phyloP scores from a whole-genome alignment of 2,888 invertebrate species.

The Venusia cambrica region DNA sequence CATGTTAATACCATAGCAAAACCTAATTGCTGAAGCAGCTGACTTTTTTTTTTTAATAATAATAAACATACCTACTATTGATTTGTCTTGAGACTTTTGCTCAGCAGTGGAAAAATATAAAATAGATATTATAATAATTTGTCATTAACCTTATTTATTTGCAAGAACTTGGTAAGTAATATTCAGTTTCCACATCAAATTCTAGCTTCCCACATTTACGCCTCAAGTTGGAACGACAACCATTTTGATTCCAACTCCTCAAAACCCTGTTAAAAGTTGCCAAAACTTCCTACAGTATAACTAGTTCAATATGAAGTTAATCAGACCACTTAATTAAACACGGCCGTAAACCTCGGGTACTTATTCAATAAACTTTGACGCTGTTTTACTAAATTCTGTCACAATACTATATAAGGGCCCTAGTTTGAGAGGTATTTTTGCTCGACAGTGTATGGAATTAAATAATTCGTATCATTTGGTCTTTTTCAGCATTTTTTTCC shows the following conservation, averaged over 20 bases:
- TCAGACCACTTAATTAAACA: conserved; percentile 37
- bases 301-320: conserved; percentile 32
- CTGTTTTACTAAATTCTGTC: conserved; percentile 47
- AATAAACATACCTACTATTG: no score
- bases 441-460: no score
- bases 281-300: conserved; percentile 27
- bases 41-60: no score
- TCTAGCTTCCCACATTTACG: conserved; percentile 17
- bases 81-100: no score
- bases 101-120: no score
- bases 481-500: no score
- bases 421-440: no score
- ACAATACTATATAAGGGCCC: conserved; percentile 42
- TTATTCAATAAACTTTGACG: conserved; percentile 42
- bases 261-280: conserved; percentile 27
- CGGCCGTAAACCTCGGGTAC: conserved; percentile 35
- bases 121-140: no score
- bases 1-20: no score
- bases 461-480: no score
- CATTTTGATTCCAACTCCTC: conserved; percentile 22
- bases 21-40: no score
- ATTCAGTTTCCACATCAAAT: conserved; percentile 13
- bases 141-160: conserved; percentile 6
- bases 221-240: conserved; percentile 21
- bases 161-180: conserved; percentile 4